phyloP scores from a whole-genome alignment of 2,888 invertebrate species.

The Plebejus anna region DNA sequence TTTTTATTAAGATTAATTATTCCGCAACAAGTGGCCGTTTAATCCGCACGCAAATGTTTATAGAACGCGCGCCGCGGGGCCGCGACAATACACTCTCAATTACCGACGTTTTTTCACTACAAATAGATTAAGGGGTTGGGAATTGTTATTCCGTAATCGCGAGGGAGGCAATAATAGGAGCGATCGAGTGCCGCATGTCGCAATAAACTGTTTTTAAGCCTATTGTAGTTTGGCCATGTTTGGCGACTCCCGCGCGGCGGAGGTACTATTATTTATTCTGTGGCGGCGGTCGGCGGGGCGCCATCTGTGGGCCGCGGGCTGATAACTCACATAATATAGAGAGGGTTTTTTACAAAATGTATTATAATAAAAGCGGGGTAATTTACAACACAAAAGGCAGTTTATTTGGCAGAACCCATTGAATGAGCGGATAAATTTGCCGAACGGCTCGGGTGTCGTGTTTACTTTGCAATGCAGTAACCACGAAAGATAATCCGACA shows the following conservation, averaged over 20 bases:
- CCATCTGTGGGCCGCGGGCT: background rate
- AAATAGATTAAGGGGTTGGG: conserved; percentile 10
- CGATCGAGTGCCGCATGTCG: background rate
- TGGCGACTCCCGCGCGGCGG: background rate
- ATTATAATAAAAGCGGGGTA: background rate
- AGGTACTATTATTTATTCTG: too few relatives aligned
- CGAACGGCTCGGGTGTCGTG: background rate
- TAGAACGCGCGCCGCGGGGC: background rate
- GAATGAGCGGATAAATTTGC: background rate
- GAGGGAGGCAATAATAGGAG: background rate
- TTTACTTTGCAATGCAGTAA: background rate
- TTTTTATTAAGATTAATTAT: conserved; percentile 43
- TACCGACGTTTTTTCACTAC: conserved; percentile 7
- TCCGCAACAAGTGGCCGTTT: conserved; percentile 47
- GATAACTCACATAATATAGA: background rate
- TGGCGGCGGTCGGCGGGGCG: background rate
- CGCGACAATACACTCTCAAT: conserved; percentile 9
- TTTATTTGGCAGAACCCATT: background rate
- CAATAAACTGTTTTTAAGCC: background rate
- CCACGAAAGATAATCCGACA: background rate
- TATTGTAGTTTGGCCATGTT: background rate
- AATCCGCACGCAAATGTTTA: conserved; percentile 27
- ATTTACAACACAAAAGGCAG: background rate
- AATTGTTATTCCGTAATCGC: background rate
- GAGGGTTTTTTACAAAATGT: background rate